Evolutionary conservation across 2,797 vertebrate genomes (phyloP).

Genomic region (Remorina albescens): DNA sequence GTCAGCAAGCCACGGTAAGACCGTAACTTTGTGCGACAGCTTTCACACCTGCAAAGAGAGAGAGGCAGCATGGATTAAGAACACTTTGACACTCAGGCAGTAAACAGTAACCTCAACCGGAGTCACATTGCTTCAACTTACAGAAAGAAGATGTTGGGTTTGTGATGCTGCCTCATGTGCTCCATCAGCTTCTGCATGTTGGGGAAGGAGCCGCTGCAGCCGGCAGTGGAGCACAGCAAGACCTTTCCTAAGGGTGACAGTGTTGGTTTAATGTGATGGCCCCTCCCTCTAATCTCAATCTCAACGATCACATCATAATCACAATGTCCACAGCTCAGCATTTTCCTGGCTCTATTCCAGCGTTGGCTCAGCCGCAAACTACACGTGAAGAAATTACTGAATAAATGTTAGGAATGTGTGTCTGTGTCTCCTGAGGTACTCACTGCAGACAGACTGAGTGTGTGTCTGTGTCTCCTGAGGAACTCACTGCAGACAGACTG

Average conservation of each 20-base stretch:
- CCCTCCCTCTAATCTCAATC: background rate
- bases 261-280: background rate
- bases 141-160: constrained; percentile 95
- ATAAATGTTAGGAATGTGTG: no score
- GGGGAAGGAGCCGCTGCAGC: constrained; percentile 88
- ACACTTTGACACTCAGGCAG: background rate
- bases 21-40: constrained; percentile 92
- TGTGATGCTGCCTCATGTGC: constrained; percentile 94
- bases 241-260: constrained; percentile 85
- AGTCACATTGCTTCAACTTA: constrained; percentile 75
- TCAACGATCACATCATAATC: background rate
- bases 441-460: no score
- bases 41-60: constrained; percentile 88
- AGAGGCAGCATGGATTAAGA: fast-evolving
- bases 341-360: no score
- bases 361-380: no score
- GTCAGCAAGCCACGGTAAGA: constrained; percentile 94
- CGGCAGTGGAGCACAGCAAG: constrained; percentile 86
- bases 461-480: background rate
- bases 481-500: constrained; percentile 91
- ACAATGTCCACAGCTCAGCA: no score
- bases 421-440: constrained; percentile 81
- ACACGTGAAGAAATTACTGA: no score
- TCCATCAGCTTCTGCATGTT: constrained; percentile 95
- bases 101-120: background rate